Conservation (phyloP, 2,888 invertebrate genomes). For the Rhyacophila evoluta region DNA sequence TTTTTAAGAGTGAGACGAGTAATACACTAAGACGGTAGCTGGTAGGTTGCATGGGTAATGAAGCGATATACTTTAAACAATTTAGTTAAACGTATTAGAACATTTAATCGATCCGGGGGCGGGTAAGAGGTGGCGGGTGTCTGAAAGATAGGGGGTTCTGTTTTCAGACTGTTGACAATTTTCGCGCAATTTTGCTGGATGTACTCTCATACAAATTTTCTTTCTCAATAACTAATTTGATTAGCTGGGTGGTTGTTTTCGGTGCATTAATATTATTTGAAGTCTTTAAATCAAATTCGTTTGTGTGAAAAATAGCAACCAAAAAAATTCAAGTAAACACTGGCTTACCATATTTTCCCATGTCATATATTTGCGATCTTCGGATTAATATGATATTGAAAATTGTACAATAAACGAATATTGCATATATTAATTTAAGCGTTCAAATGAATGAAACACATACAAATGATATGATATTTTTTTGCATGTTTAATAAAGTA, state of each 20-base stretch:
- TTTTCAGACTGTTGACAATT: neutral
- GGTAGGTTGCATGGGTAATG: slow-evolving; percentile 61
- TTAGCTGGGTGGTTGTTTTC: too few relatives aligned
- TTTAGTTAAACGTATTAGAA: slow-evolving; percentile 74
- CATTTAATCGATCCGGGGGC: slow-evolving; percentile 62
- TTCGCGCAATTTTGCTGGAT: neutral
- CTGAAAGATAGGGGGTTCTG: slow-evolving; percentile 59
- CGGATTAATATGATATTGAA: too few relatives aligned
- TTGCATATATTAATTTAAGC: too few relatives aligned
- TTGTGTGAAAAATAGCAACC: neutral
- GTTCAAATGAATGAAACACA: too few relatives aligned
- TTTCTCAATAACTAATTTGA: too few relatives aligned
- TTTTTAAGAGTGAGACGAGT: slow-evolving; percentile 15
- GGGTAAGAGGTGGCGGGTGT: slow-evolving; percentile 58
- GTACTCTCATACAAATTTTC: neutral
- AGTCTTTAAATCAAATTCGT: neutral
- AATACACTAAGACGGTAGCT: slow-evolving; percentile 25
- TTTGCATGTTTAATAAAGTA: too few relatives aligned
- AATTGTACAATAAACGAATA: too few relatives aligned
- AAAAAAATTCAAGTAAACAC: neutral
- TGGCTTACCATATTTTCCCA: neutral
- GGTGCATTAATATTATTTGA: neutral
- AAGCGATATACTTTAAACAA: slow-evolving; percentile 73
- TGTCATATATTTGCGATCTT: too few relatives aligned
- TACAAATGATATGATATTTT: too few relatives aligned